Percentiles rank a stretch among this genome's conserved stretches.
Conservation (phyloP, 2,797 vertebrate genomes). For the Garrulus glandarius region DNA sequence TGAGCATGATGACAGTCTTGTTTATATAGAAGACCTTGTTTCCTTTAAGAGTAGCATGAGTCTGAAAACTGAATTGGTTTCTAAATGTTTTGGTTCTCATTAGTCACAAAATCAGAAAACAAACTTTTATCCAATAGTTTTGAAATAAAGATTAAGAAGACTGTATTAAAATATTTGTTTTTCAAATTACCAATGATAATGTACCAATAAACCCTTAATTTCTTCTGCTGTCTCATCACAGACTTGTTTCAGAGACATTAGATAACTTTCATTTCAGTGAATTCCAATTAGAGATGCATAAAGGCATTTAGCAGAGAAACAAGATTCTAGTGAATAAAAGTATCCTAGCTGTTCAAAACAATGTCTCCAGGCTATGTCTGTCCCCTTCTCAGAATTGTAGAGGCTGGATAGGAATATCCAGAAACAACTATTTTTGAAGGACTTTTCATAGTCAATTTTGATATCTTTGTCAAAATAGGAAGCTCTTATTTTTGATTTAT, state of each 20-base stretch:
- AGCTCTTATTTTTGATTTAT: neutral
- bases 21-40: neutral
- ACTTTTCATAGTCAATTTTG: neutral
- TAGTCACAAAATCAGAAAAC: neutral
- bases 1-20: neutral
- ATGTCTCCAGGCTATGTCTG: neutral
- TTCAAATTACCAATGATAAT: neutral
- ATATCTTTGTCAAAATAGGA: neutral
- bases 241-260: constrained; percentile 10
- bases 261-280: neutral
- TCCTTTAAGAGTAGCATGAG: neutral
- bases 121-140: neutral
- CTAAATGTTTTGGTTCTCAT: neutral
- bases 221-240: neutral
- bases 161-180: neutral
- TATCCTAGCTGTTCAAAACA: neutral
- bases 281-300: neutral
- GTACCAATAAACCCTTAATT: neutral
- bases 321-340: neutral
- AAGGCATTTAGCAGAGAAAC: neutral
- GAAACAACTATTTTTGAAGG: neutral
- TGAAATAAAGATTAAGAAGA: neutral
- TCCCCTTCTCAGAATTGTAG: neutral
- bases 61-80: neutral
- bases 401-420: neutral